phyloP scores from a whole-genome alignment of 2,888 invertebrate species.

The Megastigmus dorsalis region DNA sequence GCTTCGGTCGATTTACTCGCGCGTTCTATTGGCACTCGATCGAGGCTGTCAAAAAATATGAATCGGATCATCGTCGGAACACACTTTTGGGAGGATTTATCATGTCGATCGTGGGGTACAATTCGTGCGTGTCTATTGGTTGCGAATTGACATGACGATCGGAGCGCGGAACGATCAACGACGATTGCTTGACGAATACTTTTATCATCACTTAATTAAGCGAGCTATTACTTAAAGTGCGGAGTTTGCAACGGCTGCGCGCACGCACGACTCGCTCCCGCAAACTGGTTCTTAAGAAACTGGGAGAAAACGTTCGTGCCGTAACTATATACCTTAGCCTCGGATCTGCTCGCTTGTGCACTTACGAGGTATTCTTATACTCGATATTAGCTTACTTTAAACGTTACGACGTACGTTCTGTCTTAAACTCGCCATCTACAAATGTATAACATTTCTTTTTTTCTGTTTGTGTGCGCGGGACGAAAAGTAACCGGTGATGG shows the following conservation, averaged over 20 bases:
- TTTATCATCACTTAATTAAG: too few species aligned
- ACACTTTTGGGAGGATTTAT: background rate
- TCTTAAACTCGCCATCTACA: too few species aligned
- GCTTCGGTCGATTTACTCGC: too few species aligned
- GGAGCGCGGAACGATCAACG: too few species aligned
- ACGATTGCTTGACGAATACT: slow-evolving; percentile 7
- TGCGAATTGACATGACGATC: background rate
- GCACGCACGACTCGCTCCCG: background rate
- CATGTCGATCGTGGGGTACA: background rate
- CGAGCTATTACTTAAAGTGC: too few species aligned
- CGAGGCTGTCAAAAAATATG: background rate
- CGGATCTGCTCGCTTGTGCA: background rate
- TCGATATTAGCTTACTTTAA: slow-evolving; percentile 5
- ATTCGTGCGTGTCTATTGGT: slow-evolving; percentile 7
- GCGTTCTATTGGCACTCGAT: too few species aligned
- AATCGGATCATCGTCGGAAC: background rate
- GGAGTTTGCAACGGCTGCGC: too few species aligned
- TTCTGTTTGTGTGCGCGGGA: too few species aligned
- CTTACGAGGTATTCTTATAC: slow-evolving; percentile 1
- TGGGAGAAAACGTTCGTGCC: background rate
- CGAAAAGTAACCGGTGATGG: too few species aligned
- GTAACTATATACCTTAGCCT: background rate
- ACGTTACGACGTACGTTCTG: too few species aligned
- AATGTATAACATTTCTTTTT: too few species aligned
- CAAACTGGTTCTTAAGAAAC: background rate